Evolutionary conservation across 1,140 invertebrate genomes (phyloP).

Genomic region (Planococcus citri): DNA sequence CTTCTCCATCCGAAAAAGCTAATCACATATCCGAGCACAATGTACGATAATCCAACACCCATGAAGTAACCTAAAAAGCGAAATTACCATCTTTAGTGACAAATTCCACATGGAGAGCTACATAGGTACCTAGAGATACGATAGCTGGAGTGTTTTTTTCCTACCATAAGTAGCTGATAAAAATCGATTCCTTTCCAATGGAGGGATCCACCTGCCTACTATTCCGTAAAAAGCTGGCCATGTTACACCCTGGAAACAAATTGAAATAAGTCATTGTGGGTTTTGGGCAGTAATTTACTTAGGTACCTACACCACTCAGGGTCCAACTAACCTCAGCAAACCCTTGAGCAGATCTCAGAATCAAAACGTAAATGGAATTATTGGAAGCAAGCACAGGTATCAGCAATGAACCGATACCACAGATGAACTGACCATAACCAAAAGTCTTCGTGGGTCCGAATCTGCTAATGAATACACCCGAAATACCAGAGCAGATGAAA

Average conservation of each 20-base stretch:
- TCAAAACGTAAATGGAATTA: not conserved
- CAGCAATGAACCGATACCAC: not conserved
- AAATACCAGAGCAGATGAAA: not conserved
- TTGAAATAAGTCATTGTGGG: no score
- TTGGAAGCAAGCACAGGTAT: not conserved
- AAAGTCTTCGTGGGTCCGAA: not conserved
- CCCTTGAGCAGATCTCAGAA: conserved; percentile 49
- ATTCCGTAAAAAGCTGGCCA: conserved; percentile 74
- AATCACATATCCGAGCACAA: conserved; percentile 52
- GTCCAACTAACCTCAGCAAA: conserved; percentile 45
- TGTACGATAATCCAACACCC: conserved; percentile 54
- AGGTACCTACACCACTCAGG: no score
- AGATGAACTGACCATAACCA: not conserved
- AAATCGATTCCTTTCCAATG: conserved; percentile 60
- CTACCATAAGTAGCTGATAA: conserved; percentile 49
- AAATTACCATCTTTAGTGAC: not conserved
- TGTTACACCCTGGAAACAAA: conserved; percentile 37
- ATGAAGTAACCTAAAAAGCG: conserved; percentile 40
- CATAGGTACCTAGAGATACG: not conserved
- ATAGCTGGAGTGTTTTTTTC: not conserved
- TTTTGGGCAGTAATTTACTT: no score
- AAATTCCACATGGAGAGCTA: not conserved
- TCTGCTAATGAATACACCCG: not conserved
- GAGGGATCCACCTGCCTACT: conserved; percentile 73
- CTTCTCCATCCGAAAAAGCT: conserved; percentile 54